Percentiles rank a stretch among this genome's conserved stretches.
Evolutionary conservation across 1,140 invertebrate species (phyloP).

Genomic region (Ips typographus): DNA sequence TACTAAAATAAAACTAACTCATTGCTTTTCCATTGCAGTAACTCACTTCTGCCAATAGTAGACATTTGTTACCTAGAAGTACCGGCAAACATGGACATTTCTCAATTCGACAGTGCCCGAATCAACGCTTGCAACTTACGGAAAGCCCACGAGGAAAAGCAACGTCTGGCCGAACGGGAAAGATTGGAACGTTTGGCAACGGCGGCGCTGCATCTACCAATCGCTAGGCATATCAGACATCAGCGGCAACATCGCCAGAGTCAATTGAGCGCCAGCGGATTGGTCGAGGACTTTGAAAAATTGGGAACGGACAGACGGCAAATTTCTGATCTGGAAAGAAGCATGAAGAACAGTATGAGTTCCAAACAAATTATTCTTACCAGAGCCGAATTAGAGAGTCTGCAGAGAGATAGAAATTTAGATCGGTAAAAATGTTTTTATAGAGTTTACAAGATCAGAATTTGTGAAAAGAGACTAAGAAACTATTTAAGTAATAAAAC

Average conservation of each 20-base stretch:
- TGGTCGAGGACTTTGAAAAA: slow-evolving; percentile 10
- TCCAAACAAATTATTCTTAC: slow-evolving; percentile 27
- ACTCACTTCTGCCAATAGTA: slow-evolving; percentile 45
- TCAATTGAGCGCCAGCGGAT: slow-evolving; percentile 21
- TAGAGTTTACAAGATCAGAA: neutral
- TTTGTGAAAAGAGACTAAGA: too few species aligned
- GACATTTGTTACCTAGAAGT: slow-evolving; percentile 47
- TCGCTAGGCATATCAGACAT: slow-evolving; percentile 42
- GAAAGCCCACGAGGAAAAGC: slow-evolving; percentile 41
- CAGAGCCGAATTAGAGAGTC: slow-evolving; percentile 23
- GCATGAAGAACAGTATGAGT: slow-evolving; percentile 18
- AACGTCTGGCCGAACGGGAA: slow-evolving; percentile 37
- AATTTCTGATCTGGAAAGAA: slow-evolving; percentile 24
- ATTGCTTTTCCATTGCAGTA: slow-evolving; percentile 32
- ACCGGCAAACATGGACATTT: slow-evolving; percentile 37
- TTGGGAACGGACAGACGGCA: neutral
- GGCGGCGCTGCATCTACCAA: slow-evolving; percentile 14
- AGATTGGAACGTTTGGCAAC: slow-evolving; percentile 40
- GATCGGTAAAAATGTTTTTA: slow-evolving; percentile 7
- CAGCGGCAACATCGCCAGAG: slow-evolving; percentile 41
- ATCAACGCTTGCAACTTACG: slow-evolving; percentile 43
- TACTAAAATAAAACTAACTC: neutral
- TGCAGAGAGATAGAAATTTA: slow-evolving; percentile 4
- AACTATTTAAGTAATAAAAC: too few species aligned
- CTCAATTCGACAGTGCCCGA: slow-evolving; percentile 23